Percentiles rank a stretch among this genome's conserved stretches.
These are phyloP conservation scores for Poecilia gillii DNA, from an alignment of 2,797 vertebrate species.

Conservation along the genomic window DNA sequence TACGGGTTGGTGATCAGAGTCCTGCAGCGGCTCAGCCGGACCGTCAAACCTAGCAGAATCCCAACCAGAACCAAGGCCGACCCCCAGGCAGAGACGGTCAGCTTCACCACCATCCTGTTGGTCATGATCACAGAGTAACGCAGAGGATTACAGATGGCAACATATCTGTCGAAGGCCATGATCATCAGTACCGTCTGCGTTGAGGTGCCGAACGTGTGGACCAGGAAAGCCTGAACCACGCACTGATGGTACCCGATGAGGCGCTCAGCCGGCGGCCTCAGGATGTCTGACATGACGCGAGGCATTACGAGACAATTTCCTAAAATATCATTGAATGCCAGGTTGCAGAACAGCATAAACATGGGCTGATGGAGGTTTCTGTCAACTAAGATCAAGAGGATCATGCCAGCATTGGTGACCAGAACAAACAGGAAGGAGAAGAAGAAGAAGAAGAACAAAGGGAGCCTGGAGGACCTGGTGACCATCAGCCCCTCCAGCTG, in stretches of 20 bases:
- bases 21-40: constrained; percentile 10
- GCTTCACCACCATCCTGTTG: neutral
- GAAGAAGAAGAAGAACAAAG: neutral
- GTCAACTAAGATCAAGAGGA: constrained; percentile 36
- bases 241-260: constrained; percentile 80
- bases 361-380: constrained; percentile 81
- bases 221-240: constrained; percentile 77
- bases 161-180: constrained; percentile 17
- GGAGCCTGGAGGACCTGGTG: neutral
- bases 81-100: constrained; percentile 1
- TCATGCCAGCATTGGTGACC: constrained; percentile 44
- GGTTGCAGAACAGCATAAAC: constrained; percentile 83
- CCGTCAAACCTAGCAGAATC: constrained; percentile 10
- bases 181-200: neutral
- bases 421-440: constrained; percentile 11
- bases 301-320: constrained; percentile 73
- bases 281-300: constrained; percentile 76
- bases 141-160: constrained; percentile 14
- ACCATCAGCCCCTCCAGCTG: constrained; percentile 1
- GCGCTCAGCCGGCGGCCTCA: constrained; percentile 71
- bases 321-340: constrained; percentile 75
- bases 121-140: neutral
- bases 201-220: neutral
- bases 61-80: constrained; percentile 2
- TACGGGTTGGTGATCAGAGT: neutral